These are phyloP conservation scores for Coregonus ussuriensis DNA, from an alignment of 2,797 vertebrate species.

Conservation along the genomic window DNA sequence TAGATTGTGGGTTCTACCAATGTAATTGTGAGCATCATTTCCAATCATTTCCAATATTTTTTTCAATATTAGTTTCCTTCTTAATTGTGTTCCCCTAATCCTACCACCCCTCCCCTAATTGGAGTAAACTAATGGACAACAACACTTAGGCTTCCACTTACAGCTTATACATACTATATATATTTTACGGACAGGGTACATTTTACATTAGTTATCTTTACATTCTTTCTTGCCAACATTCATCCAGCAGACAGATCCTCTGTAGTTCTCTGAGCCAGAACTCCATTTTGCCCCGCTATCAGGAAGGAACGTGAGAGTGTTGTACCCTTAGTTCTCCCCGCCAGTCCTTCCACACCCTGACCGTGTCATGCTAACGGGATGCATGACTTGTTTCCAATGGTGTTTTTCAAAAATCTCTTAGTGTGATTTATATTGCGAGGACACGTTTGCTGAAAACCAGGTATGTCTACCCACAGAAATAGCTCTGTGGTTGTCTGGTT, in stretches of 20 bases:
- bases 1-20: too few relatives aligned
- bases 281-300: conserved; percentile 52
- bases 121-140: too few relatives aligned
- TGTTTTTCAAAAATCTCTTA: conserved; percentile 65
- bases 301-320: conserved; percentile 49
- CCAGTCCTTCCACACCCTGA: conserved; percentile 55
- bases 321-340: conserved; percentile 47
- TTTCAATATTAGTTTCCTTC: too few relatives aligned
- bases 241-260: conserved; percentile 40
- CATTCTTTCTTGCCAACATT: conserved; percentile 61
- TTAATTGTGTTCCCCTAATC: too few relatives aligned
- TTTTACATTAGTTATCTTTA: not conserved
- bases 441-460: conserved; percentile 64
- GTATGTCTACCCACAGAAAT: conserved; percentile 57
- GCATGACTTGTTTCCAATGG: conserved; percentile 71
- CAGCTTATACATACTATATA: too few relatives aligned
- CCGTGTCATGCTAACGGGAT: conserved; percentile 62
- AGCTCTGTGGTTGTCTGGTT: conserved; percentile 48
- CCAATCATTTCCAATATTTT: too few relatives aligned
- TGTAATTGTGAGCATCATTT: too few relatives aligned
- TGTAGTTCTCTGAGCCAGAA: conserved; percentile 56
- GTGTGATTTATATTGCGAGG: conserved; percentile 63
- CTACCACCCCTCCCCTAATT: too few relatives aligned
- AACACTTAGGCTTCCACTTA: too few relatives aligned
- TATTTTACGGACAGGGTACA: too few relatives aligned